These are phyloP conservation scores for Planococcus citri DNA, from an alignment of 1,140 invertebrate genomes.

Conservation along the genomic window DNA sequence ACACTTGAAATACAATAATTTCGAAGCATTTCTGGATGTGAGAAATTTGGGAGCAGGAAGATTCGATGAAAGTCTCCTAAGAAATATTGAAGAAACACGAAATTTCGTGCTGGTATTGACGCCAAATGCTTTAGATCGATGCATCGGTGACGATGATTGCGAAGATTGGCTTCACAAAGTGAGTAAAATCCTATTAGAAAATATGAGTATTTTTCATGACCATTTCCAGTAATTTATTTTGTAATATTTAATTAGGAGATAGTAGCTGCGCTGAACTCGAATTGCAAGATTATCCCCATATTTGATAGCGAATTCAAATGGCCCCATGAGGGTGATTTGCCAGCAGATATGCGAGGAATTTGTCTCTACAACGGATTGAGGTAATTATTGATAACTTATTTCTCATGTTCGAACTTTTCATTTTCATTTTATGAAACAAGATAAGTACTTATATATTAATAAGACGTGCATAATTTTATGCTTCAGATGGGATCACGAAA, in stretches of 20 bases:
- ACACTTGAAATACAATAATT: conserved; percentile 85
- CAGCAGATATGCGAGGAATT: conserved; percentile 92
- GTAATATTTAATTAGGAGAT: conserved; percentile 65
- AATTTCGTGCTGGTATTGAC: conserved; percentile 95
- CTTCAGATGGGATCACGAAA: conserved; percentile 98
- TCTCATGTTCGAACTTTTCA: conserved; percentile 11
- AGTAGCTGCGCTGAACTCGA: conserved; percentile 83
- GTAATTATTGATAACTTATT: too few relatives aligned
- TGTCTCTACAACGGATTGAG: conserved; percentile 89
- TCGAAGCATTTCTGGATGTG: conserved; percentile 91
- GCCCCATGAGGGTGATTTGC: conserved; percentile 83
- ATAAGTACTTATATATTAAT: neutral
- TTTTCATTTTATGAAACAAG: too few relatives aligned
- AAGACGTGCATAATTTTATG: conserved; percentile 21
- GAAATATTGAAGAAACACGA: conserved; percentile 91
- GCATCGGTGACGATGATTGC: conserved; percentile 78
- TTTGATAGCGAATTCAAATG: conserved; percentile 95
- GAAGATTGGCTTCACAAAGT: conserved; percentile 99
- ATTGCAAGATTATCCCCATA: conserved; percentile 98
- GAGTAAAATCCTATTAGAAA: conserved; percentile 34
- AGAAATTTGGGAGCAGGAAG: conserved; percentile 92
- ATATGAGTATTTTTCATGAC: too few relatives aligned
- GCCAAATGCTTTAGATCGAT: conserved; percentile 85
- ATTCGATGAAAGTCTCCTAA: conserved; percentile 94
- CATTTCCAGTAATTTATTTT: too few relatives aligned